Conservation (phyloP, 2,888 invertebrate species). For the Chrysotoxum bicinctum region DNA sequence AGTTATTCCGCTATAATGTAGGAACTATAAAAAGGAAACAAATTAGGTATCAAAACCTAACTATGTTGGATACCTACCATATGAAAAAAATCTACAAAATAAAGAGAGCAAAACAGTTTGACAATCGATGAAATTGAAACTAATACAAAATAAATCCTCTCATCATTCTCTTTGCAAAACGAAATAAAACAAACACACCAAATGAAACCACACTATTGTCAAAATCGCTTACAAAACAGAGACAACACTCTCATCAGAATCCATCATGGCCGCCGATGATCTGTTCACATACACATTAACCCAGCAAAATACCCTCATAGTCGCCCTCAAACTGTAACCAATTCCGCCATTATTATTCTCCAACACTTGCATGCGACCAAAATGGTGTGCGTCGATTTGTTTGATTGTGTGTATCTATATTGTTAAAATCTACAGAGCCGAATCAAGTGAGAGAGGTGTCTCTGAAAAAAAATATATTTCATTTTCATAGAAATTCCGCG, state of each 20-base stretch:
- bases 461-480: constrained; percentile 28
- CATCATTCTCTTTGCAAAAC: constrained; percentile 8
- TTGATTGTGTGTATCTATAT: neutral
- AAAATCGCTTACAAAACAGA: constrained; percentile 14
- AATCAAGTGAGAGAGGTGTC: constrained; percentile 40
- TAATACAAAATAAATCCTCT: neutral
- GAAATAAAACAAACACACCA: constrained; percentile 48
- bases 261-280: constrained; percentile 70
- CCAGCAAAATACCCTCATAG: neutral
- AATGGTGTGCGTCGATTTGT: neutral
- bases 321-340: constrained; percentile 50
- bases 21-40: neutral
- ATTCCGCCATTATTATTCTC: constrained; percentile 69
- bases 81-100: neutral
- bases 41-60: neutral
- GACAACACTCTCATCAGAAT: constrained; percentile 8
- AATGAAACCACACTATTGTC: constrained; percentile 20
- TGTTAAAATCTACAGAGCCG: neutral
- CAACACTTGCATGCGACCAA: neutral
- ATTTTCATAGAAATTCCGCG: constrained; percentile 70
- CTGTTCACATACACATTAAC: constrained; percentile 57
- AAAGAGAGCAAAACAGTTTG: constrained; percentile 50
- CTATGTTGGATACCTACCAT: neutral
- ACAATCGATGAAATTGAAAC: neutral
- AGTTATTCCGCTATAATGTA: no score